A percentile compares a stretch with the other conserved stretches of the same genome.
Conservation (phyloP, 2,113 vertebrate genomes). For the Gymnogyps californianus region DNA sequence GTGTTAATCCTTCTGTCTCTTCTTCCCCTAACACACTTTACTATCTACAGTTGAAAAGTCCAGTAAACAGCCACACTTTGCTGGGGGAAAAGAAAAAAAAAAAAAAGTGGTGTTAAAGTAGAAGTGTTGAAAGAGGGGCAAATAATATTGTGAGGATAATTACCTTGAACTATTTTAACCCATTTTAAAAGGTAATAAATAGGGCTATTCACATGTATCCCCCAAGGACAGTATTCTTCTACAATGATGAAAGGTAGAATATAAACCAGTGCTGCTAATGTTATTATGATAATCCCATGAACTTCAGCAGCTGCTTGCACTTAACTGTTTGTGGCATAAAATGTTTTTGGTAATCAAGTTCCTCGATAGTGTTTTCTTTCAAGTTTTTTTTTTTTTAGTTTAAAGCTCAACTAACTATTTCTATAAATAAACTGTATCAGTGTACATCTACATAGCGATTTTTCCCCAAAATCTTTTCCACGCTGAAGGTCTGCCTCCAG, state of each 20-base stretch:
- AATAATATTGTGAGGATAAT: not conserved
- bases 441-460: not conserved
- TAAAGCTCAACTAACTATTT: not conserved
- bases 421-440: not conserved
- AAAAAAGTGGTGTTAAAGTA: not conserved
- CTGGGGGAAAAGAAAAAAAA: not conserved
- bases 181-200: conserved; percentile 23
- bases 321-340: not conserved
- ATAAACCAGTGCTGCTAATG: not conserved
- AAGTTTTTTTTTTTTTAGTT: not conserved
- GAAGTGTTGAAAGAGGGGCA: not conserved
- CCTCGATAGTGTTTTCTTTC: not conserved
- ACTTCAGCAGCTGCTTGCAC: not conserved
- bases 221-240: not conserved
- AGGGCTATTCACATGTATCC: not conserved
- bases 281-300: not conserved
- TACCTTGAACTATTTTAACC: not conserved
- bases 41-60: not conserved
- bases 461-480: not conserved
- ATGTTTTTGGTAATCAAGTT: not conserved
- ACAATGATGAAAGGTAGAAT: not conserved
- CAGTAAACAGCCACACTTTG: not conserved
- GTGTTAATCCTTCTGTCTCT: not conserved
- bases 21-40: not conserved
- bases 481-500: not conserved